These are phyloP conservation scores for Sarcophaga caerulescens DNA, from an alignment of 2,888 invertebrate species.

Conservation along the genomic window DNA sequence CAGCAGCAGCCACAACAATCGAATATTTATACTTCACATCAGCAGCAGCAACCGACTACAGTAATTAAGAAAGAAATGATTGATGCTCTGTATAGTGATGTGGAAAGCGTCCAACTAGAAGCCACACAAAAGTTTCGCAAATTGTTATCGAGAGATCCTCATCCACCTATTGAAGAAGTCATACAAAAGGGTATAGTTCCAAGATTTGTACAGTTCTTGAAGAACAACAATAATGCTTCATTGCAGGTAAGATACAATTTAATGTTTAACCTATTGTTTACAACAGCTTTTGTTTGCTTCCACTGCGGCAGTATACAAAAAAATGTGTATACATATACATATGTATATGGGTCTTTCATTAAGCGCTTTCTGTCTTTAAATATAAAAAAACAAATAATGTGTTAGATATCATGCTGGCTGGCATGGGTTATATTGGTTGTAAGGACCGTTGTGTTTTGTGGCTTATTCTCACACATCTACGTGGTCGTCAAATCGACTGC, in stretches of 20 bases:
- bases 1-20: conserved; percentile 52
- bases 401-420: no score
- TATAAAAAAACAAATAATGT: no score
- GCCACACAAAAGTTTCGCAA: conserved; percentile 97
- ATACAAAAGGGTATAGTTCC: conserved; percentile 97
- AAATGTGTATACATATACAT: no score
- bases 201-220: conserved; percentile 94
- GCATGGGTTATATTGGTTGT: no score
- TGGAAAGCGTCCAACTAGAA: conserved; percentile 89
- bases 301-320: no score
- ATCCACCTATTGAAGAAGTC: conserved; percentile 98
- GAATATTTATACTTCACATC: conserved; percentile 33
- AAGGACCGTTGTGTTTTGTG: no score
- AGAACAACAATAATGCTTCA: conserved; percentile 90
- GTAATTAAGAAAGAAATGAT: conserved; percentile 87
- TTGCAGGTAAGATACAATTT: conserved; percentile 86
- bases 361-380: no score
- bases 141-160: conserved; percentile 95
- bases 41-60: conserved; percentile 68
- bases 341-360: no score
- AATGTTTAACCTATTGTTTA: no score
- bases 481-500: no score
- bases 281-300: no score
- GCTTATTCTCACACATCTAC: no score
- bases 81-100: conserved; percentile 88